A percentile compares a stretch with the other conserved stretches of the same genome.
Conservation (phyloP, 2,888 invertebrate genomes). For the Quadroppia sp. region DNA sequence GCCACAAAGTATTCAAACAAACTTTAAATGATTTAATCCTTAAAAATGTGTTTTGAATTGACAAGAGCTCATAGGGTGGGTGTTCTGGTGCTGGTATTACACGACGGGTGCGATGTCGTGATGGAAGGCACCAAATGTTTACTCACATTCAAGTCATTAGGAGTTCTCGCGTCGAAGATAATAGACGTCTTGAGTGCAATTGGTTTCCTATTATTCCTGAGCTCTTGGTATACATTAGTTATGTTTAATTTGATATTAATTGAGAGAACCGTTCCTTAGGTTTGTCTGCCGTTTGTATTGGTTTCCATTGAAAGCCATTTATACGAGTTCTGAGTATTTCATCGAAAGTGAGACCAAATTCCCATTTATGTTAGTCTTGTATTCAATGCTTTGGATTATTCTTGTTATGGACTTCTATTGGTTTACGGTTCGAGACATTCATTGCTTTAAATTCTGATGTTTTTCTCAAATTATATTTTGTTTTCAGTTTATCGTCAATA, state of each 20-base stretch:
- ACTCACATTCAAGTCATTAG: background rate
- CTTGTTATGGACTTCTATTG: conserved; percentile 52
- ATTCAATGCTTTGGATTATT: conserved; percentile 50
- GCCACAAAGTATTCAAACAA: conserved; percentile 50
- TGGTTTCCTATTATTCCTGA: background rate
- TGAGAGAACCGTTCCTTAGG: background rate
- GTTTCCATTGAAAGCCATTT: conserved; percentile 52
- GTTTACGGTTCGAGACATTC: conserved; percentile 51
- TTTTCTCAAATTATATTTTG: background rate
- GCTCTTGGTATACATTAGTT: conserved; percentile 6
- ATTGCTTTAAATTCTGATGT: background rate
- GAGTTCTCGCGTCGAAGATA: background rate
- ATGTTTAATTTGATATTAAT: background rate
- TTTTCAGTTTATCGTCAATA: conserved; percentile 51
- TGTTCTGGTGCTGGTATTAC: conserved; percentile 49
- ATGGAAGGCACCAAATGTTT: conserved; percentile 49
- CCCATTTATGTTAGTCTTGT: conserved; percentile 51
- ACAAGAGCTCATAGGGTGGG: conserved; percentile 50
- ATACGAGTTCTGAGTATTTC: conserved; percentile 49
- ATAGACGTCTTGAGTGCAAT: background rate
- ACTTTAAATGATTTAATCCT: too few relatives aligned
- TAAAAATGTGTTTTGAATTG: too few relatives aligned
- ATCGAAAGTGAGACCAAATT: conserved; percentile 44
- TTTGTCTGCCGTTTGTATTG: conserved; percentile 50
- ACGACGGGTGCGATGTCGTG: conserved; percentile 49